A percentile compares a stretch with the other conserved stretches of the same genome.
Evolutionary conservation across 2,888 invertebrate genomes (phyloP).

Genomic region (Helicoverpa assulta): DNA sequence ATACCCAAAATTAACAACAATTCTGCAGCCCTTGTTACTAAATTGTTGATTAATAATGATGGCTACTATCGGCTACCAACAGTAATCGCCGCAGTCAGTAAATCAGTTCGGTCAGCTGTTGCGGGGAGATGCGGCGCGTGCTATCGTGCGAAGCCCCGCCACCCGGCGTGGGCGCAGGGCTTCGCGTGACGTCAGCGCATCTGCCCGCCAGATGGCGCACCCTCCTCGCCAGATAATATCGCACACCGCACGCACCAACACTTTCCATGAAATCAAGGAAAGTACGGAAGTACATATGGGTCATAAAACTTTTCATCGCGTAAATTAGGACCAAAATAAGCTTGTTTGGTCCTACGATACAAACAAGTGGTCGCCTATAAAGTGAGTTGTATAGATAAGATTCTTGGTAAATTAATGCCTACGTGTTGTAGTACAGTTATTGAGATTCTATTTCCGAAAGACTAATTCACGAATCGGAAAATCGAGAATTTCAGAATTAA

Average conservation of each 20-base stretch:
- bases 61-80: constrained; percentile 4
- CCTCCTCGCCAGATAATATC: constrained; percentile 86
- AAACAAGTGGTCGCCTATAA: not conserved
- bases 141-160: constrained; percentile 68
- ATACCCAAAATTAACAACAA: not conserved
- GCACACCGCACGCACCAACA: constrained; percentile 75
- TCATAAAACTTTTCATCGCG: not conserved
- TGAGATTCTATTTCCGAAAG: no score
- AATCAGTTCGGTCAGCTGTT: constrained; percentile 87
- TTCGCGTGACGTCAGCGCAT: constrained; percentile 89
- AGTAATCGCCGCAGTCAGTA: constrained; percentile 61
- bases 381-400: no score
- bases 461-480: no score
- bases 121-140: constrained; percentile 76
- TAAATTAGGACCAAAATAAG: not conserved
- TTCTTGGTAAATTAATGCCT: no score
- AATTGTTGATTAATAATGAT: constrained; percentile 4
- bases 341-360: not conserved
- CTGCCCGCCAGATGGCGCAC: constrained; percentile 88
- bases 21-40: not conserved
- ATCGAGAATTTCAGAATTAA: no score
- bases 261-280: constrained; percentile 69
- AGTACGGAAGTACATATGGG: not conserved
- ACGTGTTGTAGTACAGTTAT: no score
- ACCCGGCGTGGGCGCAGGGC: constrained; percentile 65